Evolutionary conservation across 2,113 vertebrate species (phyloP).

Genomic region (Perca fluviatilis): DNA sequence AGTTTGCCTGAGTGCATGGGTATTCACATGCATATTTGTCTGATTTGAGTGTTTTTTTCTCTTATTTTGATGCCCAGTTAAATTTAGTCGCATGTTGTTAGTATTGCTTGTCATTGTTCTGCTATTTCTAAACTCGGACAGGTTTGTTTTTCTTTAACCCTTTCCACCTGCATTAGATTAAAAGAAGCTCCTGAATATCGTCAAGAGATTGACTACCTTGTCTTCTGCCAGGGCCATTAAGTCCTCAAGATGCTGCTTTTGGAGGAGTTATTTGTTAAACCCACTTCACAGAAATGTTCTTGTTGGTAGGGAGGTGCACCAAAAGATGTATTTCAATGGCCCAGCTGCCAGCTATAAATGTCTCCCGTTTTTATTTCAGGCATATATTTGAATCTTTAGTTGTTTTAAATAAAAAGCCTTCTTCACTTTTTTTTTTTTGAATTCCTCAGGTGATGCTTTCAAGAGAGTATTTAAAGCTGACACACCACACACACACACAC

Average conservation of each 20-base stretch:
- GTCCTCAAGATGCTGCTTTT: constrained; percentile 62
- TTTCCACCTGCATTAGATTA: constrained; percentile 19
- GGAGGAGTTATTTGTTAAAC: constrained; percentile 63
- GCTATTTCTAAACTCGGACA: constrained; percentile 13
- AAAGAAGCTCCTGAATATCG: constrained; percentile 40
- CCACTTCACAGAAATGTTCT: constrained; percentile 53
- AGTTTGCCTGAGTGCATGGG: constrained; percentile 29
- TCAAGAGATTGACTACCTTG: constrained; percentile 59
- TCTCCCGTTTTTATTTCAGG: constrained; percentile 59
- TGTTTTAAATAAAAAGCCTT: constrained; percentile 47
- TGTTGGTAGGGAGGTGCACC: constrained; percentile 38
- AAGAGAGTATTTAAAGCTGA: constrained; percentile 3
- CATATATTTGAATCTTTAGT: constrained; percentile 62
- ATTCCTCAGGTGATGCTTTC: constrained; percentile 36
- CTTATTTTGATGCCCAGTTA: constrained; percentile 33
- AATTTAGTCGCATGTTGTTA: constrained; percentile 21
- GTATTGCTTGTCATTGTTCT: neutral
- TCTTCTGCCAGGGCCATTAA: constrained; percentile 60
- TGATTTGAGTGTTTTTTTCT: neutral
- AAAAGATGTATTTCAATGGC: constrained; percentile 59
- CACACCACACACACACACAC: neutral
- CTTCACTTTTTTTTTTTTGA: constrained; percentile 6
- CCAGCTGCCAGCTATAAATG: constrained; percentile 66
- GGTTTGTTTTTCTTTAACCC: constrained; percentile 3
- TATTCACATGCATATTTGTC: constrained; percentile 39